Percentiles rank a stretch among this genome's conserved stretches.
Evolutionary conservation across 2,797 vertebrate species (phyloP).

Genomic region (Gambelia wislizenii): DNA sequence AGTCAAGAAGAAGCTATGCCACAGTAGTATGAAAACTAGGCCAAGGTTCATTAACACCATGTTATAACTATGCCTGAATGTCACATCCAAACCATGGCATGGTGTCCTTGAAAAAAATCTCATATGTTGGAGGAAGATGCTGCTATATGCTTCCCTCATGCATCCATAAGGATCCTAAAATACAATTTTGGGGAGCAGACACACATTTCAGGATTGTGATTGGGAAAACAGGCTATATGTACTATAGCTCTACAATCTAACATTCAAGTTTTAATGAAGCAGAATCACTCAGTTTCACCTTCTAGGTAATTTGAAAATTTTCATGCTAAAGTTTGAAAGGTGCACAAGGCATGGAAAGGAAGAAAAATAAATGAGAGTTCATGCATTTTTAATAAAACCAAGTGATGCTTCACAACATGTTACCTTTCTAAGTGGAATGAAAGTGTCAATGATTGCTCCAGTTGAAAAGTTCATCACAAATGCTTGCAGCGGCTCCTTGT

Average conservation of each 20-base stretch:
- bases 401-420: conserved; percentile 41
- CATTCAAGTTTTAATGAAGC: background rate
- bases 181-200: background rate
- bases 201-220: background rate
- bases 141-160: background rate
- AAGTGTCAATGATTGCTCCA: conserved; percentile 89
- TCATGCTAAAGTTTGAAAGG: background rate
- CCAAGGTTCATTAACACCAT: background rate
- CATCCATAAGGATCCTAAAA: background rate
- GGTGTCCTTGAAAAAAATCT: background rate
- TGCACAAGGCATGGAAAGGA: background rate
- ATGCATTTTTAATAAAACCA: background rate
- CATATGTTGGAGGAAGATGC: background rate
- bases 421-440: conserved; percentile 90
- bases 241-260: background rate
- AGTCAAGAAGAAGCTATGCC: background rate
- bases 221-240: background rate
- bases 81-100: background rate
- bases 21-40: background rate
- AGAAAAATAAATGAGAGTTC: conserved; percentile 1
- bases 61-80: background rate
- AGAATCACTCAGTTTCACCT: background rate
- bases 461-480: conserved; percentile 94
- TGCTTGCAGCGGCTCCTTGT: conserved; percentile 82
- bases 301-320: background rate